phyloP scores from a whole-genome alignment of 2,113 vertebrate species.

The Natator depressus region DNA sequence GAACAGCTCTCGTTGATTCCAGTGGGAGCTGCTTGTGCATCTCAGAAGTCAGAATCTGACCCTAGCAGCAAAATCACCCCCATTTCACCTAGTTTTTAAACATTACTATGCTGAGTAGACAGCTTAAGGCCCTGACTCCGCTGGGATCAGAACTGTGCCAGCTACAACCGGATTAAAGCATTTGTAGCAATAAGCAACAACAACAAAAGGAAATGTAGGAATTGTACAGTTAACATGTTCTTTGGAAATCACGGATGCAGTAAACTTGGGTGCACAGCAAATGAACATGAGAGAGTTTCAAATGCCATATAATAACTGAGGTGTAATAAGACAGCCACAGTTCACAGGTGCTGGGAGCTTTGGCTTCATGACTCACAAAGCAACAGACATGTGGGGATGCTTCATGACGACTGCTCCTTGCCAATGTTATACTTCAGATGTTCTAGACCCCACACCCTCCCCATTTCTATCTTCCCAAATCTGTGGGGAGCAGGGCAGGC shows the following conservation, averaged over 20 bases:
- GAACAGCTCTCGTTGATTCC: background rate
- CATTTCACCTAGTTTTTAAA: background rate
- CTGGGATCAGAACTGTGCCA: background rate
- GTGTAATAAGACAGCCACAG: background rate
- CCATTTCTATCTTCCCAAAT: background rate
- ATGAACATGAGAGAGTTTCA: fast-evolving
- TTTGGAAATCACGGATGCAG: background rate
- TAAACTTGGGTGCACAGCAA: background rate
- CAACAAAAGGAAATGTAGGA: background rate
- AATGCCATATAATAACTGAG: fast-evolving
- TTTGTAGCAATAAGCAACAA: background rate
- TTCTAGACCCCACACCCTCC: background rate
- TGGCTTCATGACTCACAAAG: background rate
- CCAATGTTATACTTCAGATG: background rate
- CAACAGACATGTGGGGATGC: background rate
- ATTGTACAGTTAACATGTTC: fast-evolving
- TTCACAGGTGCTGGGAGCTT: background rate
- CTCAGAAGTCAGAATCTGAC: slow-evolving; percentile 7
- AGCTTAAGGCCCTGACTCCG: slow-evolving; percentile 16
- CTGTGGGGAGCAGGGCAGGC: background rate
- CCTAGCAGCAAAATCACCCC: background rate
- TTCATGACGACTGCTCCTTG: background rate
- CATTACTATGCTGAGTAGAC: background rate
- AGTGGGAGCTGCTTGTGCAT: background rate
- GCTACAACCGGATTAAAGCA: background rate